phyloP scores from a whole-genome alignment of 2,113 vertebrate genomes.

The Triplophysa siluroides region DNA sequence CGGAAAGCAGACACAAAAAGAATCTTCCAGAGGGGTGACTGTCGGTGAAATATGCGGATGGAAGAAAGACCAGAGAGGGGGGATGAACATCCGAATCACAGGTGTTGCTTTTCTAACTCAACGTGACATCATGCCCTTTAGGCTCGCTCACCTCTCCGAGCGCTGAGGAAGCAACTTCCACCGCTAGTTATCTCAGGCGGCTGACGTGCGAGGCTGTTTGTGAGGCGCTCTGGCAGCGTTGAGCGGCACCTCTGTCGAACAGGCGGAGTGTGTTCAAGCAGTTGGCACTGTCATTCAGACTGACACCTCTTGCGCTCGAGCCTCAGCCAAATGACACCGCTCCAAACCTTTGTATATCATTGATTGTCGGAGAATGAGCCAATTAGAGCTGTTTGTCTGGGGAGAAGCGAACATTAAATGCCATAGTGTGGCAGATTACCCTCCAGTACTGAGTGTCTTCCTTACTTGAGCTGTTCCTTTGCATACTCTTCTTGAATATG shows the following conservation, averaged over 20 bases:
- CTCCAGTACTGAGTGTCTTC: background rate
- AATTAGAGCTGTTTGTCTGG: conserved; percentile 61
- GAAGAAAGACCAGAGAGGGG: conserved; percentile 2
- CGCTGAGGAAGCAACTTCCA: background rate
- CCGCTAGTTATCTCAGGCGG: conserved; percentile 41
- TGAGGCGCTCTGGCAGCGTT: background rate
- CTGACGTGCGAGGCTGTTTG: background rate
- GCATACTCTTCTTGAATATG: conserved; percentile 10
- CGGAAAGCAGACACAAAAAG: background rate
- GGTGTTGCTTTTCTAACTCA: conserved; percentile 28
- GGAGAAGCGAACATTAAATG: conserved; percentile 52
- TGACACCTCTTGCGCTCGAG: conserved; percentile 46
- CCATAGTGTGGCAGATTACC: conserved; percentile 24
- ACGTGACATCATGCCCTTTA: conserved; percentile 43
- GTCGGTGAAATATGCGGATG: background rate
- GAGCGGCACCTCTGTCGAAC: conserved; percentile 17
- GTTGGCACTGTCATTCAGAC: conserved; percentile 49
- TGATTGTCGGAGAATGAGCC: conserved; percentile 53
- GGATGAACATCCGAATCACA: conserved; percentile 44
- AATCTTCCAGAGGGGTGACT: background rate
- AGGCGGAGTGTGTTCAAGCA: conserved; percentile 41
- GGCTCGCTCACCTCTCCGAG: conserved; percentile 24
- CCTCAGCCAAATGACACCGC: conserved; percentile 50
- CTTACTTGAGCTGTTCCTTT: conserved; percentile 6
- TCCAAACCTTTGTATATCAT: conserved; percentile 52